Conservation (phyloP, 1,140 invertebrate species). For the Agraylea sexmaculata region DNA sequence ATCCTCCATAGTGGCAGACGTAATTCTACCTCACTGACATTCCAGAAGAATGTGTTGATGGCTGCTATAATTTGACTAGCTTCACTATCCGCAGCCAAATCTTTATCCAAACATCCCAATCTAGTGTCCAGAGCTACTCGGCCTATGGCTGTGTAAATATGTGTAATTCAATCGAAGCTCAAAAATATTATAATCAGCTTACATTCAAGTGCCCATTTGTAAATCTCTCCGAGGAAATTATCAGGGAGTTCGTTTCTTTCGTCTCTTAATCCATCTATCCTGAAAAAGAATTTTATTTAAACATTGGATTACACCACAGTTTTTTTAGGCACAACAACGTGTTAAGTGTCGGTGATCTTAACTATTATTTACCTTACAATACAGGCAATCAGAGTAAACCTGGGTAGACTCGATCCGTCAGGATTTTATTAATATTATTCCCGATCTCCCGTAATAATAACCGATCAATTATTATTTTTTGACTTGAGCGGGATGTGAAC, state of each 20-base stretch:
- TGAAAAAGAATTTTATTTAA: constrained; percentile 31
- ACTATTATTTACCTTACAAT: constrained; percentile 4
- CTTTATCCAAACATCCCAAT: constrained; percentile 59
- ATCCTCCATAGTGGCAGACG: constrained; percentile 71
- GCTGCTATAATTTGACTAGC: constrained; percentile 63
- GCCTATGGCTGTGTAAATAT: constrained; percentile 54
- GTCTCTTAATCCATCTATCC: constrained; percentile 56
- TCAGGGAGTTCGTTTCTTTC: constrained; percentile 54
- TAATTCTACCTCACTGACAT: constrained; percentile 64
- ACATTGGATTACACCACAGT: not conserved
- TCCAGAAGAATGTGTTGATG: constrained; percentile 69
- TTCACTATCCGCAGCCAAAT: constrained; percentile 43
- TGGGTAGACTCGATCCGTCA: too few species aligned
- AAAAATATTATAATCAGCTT: constrained; percentile 32
- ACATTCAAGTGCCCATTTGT: constrained; percentile 86
- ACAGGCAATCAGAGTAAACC: too few species aligned
- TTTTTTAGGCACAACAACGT: not conserved
- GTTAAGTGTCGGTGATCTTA: not conserved
- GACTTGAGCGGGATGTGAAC: too few species aligned
- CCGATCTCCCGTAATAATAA: too few species aligned
- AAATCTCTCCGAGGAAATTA: constrained; percentile 69
- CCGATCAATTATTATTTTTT: too few species aligned
- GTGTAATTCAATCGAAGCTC: constrained; percentile 3
- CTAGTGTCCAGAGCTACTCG: constrained; percentile 67
- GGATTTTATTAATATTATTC: too few species aligned